These are phyloP conservation scores for Plodia interpunctella DNA, from an alignment of 1,140 invertebrate species.

Conservation along the genomic window DNA sequence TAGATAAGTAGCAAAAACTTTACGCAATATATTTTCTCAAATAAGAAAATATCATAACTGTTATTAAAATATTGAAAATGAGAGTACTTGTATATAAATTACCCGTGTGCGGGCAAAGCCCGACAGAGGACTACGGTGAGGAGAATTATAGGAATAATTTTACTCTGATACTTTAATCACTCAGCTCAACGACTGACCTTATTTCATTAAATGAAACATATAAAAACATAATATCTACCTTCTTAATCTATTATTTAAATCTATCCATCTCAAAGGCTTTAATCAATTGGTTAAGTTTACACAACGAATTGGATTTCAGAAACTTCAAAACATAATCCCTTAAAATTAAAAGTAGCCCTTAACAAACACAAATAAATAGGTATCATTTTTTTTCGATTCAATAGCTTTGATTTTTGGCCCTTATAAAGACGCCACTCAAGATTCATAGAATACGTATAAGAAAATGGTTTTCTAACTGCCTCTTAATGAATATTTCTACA, in stretches of 20 bases:
- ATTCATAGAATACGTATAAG: conserved; percentile 38
- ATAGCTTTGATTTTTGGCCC: conserved; percentile 56
- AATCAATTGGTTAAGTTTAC: conserved; percentile 20
- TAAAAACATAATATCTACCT: conserved; percentile 15
- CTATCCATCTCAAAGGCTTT: conserved; percentile 10
- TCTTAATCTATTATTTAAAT: too few relatives aligned
- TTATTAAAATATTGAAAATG: too few relatives aligned
- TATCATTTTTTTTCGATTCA: conserved; percentile 43
- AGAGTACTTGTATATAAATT: too few relatives aligned
- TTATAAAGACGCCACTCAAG: conserved; percentile 52
- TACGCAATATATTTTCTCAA: too few relatives aligned
- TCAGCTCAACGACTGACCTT: conserved; percentile 34
- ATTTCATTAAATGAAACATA: conserved; percentile 36
- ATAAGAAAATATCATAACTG: too few relatives aligned
- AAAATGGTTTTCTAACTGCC: conserved; percentile 39
- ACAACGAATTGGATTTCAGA: conserved; percentile 22
- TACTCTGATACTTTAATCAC: conserved; percentile 48
- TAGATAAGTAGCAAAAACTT: too few relatives aligned
- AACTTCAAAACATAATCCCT: conserved; percentile 32
- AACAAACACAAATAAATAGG: conserved; percentile 43
- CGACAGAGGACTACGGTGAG: conserved; percentile 24
- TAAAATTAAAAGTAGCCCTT: conserved; percentile 38
- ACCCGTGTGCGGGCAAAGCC: conserved; percentile 18
- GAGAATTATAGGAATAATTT: conserved; percentile 44
- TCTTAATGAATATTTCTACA: conserved; percentile 21